Conservation (phyloP, 2,888 invertebrate genomes). For the Harpagoxenus sublaevis region DNA sequence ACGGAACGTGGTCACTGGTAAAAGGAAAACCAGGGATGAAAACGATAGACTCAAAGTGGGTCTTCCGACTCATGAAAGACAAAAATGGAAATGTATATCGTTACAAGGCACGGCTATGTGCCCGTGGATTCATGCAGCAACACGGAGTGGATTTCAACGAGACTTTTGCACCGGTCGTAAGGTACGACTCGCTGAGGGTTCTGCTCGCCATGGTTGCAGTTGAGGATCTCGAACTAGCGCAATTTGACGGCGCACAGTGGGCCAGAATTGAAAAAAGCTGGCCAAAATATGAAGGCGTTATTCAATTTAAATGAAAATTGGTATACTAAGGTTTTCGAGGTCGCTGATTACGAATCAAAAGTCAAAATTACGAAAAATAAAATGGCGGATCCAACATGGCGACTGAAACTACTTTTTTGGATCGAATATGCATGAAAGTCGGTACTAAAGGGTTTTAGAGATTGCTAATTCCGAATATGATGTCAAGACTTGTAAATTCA, state of each 20-base stretch:
- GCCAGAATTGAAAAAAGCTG: too few species aligned
- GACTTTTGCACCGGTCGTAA: neutral
- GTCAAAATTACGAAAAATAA: too few species aligned
- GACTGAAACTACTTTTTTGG: too few species aligned
- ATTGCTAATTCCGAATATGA: too few species aligned
- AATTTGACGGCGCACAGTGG: conserved; percentile 9
- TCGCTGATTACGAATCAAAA: too few species aligned
- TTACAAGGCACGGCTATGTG: neutral
- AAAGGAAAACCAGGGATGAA: neutral
- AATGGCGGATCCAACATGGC: too few species aligned
- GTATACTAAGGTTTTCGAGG: too few species aligned
- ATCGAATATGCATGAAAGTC: too few species aligned
- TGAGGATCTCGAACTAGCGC: neutral
- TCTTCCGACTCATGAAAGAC: neutral
- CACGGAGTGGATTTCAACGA: neutral
- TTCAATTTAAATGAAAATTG: too few species aligned
- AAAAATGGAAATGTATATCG: neutral
- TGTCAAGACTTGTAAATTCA: too few species aligned
- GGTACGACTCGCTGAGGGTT: conserved; percentile 2
- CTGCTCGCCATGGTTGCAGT: neutral
- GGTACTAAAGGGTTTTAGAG: too few species aligned
- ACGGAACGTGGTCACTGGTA: neutral
- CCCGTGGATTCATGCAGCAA: neutral
- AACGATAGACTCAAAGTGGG: neutral
- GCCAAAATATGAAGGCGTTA: too few species aligned